phyloP scores from a whole-genome alignment of 2,888 invertebrate genomes.

The Sesamia inferens region DNA sequence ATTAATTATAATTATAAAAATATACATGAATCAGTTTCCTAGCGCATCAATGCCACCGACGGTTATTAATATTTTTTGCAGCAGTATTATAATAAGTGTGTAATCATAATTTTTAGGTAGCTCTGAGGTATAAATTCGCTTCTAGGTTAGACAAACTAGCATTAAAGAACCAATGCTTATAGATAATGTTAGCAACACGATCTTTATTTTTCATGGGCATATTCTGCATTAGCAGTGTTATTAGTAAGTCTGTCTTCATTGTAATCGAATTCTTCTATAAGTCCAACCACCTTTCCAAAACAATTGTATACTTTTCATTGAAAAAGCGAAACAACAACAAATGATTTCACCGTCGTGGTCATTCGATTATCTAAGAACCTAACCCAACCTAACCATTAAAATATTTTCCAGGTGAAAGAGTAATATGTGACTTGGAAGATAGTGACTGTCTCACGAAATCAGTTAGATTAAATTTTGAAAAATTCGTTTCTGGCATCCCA shows the following conservation, averaged over 20 bases:
- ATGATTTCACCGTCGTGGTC: neutral
- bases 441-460: conserved; percentile 48
- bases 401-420: conserved; percentile 39
- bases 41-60: conserved; percentile 1
- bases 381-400: neutral
- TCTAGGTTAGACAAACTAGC: neutral
- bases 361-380: neutral
- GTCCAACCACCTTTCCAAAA: too few relatives aligned
- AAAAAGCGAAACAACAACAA: too few relatives aligned
- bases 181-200: conserved; percentile 16
- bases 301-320: too few relatives aligned
- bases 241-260: conserved; percentile 24
- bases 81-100: neutral
- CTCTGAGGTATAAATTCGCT: conserved; percentile 22
- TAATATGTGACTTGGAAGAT: conserved; percentile 62
- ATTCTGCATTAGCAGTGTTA: conserved; percentile 24
- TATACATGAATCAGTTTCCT: neutral
- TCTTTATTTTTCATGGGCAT: conserved; percentile 16
- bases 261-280: neutral
- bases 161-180: conserved; percentile 14
- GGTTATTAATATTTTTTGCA: conserved; percentile 6
- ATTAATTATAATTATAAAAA: neutral
- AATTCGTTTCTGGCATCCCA: conserved; percentile 56
- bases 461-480: conserved; percentile 1
- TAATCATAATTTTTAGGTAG: conserved; percentile 5